phyloP scores from a whole-genome alignment of 2,797 vertebrate species.

The Eulemur rubriventer region DNA sequence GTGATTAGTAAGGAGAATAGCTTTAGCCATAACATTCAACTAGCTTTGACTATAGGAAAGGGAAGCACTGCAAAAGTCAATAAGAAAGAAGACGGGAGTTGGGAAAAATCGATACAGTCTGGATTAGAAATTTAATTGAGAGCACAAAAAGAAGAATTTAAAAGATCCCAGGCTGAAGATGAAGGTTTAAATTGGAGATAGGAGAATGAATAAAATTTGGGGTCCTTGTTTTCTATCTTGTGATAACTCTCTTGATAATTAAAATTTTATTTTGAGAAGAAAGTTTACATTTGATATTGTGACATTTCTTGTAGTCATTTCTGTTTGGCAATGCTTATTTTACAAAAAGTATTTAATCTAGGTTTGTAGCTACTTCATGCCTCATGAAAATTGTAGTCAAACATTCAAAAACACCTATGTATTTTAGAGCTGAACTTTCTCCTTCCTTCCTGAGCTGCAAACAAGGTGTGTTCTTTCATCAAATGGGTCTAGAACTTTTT shows the following conservation, averaged over 20 bases:
- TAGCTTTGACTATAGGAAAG: neutral
- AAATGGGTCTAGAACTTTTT: neutral
- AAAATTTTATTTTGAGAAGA: neutral
- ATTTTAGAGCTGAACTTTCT: neutral
- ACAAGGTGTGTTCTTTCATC: neutral
- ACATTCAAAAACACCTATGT: neutral
- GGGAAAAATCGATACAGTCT: neutral
- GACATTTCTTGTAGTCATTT: neutral
- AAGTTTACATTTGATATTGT: neutral
- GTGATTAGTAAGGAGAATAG: neutral
- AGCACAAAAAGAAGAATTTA: neutral
- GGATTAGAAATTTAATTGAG: neutral
- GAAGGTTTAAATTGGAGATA: neutral
- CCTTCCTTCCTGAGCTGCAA: neutral
- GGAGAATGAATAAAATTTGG: neutral
- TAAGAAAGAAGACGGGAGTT: neutral
- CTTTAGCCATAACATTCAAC: neutral
- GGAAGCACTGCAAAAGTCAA: neutral
- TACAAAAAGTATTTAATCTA: neutral
- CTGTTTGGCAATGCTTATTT: constrained; percentile 9
- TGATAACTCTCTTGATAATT: neutral
- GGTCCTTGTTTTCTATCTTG: neutral
- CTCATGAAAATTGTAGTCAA: neutral
- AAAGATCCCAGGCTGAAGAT: neutral
- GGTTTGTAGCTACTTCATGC: neutral